Percentiles rank a stretch among this genome's conserved stretches.
Evolutionary conservation across 2,797 vertebrate genomes (phyloP).

Genomic region (Mormyrus hasselquistii): DNA sequence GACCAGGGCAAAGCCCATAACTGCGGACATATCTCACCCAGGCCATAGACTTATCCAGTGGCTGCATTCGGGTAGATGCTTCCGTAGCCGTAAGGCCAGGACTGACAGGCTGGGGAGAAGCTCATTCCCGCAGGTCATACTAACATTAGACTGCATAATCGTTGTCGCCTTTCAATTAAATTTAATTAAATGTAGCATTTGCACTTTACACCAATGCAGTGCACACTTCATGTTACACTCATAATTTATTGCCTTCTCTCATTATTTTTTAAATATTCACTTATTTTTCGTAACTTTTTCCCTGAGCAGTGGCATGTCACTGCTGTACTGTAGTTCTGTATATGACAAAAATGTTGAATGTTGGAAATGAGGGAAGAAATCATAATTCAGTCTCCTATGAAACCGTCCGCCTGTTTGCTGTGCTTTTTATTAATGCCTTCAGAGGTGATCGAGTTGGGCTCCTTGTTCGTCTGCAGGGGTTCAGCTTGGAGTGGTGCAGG

Average conservation of each 20-base stretch:
- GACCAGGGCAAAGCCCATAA: background rate
- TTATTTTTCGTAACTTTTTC: background rate
- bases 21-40: background rate
- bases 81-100: background rate
- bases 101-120: background rate
- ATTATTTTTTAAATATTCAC: background rate
- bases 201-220: background rate
- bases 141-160: background rate
- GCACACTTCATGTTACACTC: background rate
- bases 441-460: background rate
- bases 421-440: background rate
- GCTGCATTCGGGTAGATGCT: background rate
- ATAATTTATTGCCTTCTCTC: background rate
- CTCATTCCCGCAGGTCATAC: background rate
- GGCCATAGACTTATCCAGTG: background rate
- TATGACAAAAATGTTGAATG: background rate
- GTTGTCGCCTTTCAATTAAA: background rate
- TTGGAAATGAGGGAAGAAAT: background rate
- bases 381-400: background rate
- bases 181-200: background rate
- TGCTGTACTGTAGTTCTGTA: background rate
- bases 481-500: constrained; percentile 84
- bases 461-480: constrained; percentile 60
- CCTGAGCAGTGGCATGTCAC: background rate
- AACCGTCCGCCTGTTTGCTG: background rate